phyloP scores from a whole-genome alignment of 2,888 invertebrate genomes.

The Acholoe squamosa region DNA sequence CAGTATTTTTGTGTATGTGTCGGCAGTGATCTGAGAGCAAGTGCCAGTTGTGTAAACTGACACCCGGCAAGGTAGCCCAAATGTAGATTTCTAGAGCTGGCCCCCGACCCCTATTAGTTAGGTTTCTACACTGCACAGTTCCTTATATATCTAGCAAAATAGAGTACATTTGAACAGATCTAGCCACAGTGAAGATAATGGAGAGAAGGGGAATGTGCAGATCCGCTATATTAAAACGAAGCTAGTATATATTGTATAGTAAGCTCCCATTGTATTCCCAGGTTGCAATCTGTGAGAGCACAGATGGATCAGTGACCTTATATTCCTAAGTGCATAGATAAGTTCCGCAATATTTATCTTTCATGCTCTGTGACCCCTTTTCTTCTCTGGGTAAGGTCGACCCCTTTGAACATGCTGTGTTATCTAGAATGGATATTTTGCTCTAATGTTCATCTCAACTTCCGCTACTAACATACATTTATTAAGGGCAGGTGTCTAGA shows the following conservation, averaged over 20 bases:
- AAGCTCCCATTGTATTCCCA: too few species aligned
- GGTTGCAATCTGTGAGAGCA: not conserved
- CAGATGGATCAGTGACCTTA: not conserved
- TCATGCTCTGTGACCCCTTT: not conserved
- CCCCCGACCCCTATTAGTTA: not conserved
- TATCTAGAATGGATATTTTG: conserved; percentile 19
- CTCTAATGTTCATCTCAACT: not conserved
- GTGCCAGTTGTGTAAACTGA: not conserved
- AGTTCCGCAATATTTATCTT: not conserved
- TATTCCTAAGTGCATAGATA: not conserved
- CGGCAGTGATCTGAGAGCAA: not conserved
- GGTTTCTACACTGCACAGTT: not conserved
- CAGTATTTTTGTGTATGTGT: conserved; percentile 41
- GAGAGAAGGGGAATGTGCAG: not conserved
- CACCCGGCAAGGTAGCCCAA: not conserved
- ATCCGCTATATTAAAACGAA: not conserved
- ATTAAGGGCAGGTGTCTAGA: not conserved
- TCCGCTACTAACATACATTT: conserved; percentile 8
- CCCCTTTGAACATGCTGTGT: not conserved
- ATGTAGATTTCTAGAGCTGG: not conserved
- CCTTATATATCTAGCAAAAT: not conserved
- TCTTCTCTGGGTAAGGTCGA: not conserved
- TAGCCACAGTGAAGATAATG: not conserved
- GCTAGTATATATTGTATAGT: not conserved
- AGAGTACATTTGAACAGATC: not conserved